Percentiles rank a stretch among this genome's conserved stretches.
Conservation (phyloP, 2,113 vertebrate genomes). For the Illadopsis cleaveri region DNA sequence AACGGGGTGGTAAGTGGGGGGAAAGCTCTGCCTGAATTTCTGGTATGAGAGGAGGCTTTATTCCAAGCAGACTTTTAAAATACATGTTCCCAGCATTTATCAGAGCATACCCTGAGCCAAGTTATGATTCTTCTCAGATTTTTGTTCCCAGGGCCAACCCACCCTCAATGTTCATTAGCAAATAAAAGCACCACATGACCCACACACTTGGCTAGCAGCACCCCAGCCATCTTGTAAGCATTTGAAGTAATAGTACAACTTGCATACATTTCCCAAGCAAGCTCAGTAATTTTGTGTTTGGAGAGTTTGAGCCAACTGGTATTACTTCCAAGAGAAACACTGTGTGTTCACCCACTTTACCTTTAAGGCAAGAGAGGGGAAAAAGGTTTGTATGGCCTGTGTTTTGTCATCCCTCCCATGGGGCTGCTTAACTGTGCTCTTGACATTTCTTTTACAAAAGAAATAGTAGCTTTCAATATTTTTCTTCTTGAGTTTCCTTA, state of each 20-base stretch:
- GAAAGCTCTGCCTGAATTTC: not conserved
- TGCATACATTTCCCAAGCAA: conserved; percentile 30
- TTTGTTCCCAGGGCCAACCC: conserved; percentile 23
- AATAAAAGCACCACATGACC: conserved; percentile 31
- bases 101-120: not conserved
- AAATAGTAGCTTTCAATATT: not conserved
- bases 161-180: conserved; percentile 29
- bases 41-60: not conserved
- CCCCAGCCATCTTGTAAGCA: conserved; percentile 38
- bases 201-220: conserved; percentile 10
- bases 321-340: conserved; percentile 36
- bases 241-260: conserved; percentile 15
- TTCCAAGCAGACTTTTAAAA: not conserved
- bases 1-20: not conserved
- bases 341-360: not conserved
- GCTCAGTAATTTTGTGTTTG: conserved; percentile 23
- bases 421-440: not conserved
- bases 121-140: conserved; percentile 21
- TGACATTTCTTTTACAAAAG: not conserved
- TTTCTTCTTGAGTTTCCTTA: not conserved
- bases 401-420: not conserved
- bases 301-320: conserved; percentile 11
- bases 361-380: not conserved
- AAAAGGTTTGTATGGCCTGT: not conserved
- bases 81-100: not conserved